Evolutionary conservation across 2,888 invertebrate species (phyloP), one percentile per base, ranked within the genome.

Genomic region (Yponomeuta malinellus): DNA sequence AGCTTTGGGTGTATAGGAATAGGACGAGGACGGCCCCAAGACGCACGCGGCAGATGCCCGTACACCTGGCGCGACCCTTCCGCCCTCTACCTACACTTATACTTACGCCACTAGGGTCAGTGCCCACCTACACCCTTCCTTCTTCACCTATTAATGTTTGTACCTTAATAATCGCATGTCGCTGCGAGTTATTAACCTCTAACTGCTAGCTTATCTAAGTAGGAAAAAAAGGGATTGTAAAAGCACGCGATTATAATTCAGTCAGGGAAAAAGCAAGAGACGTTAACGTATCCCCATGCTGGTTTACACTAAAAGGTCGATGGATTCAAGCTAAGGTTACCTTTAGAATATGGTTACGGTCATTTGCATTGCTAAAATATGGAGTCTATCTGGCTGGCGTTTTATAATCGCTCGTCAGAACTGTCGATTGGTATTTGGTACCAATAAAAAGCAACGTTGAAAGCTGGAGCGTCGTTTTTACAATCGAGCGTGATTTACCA

Each of bases 11-110:
- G 37, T 33, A 66, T 33, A 33, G 15, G 15, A n/a, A 9, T 6
- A 65, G 33, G 10, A 33, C 65, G 48, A 23, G 23, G 23, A 23
- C 23, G 23, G 23, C 15, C 65, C 65, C 65, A 76, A 79, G 79
- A 78, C 82, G 81, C 87, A 88, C 89, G 87, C 89, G 89, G 89
- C 92, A 92, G 92, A 90, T 92, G 92, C 83, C 83, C 77, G 74
- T 83, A 80, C 92, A 92, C 91, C 92, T 92, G 92, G 92, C 87
- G 84, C 83, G 89, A 86, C 90, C 90, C 89, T 90, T 89, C 88
- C 89, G 88, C 82, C 81, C 81, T 81, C 78, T 81, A 79, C 82
- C 83, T 83, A 81, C 80, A 59, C 69, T 37, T 52, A 69, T 69
- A 69, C 52, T 76, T 76, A 78, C 76, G 65, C n/a, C 68, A 15